Evolutionary conservation across 53 echinoderm and acorn worm genomes (phyloP), one percentile per base, ranked within the genome.

Genomic region (Actinopyga echinites): DNA sequence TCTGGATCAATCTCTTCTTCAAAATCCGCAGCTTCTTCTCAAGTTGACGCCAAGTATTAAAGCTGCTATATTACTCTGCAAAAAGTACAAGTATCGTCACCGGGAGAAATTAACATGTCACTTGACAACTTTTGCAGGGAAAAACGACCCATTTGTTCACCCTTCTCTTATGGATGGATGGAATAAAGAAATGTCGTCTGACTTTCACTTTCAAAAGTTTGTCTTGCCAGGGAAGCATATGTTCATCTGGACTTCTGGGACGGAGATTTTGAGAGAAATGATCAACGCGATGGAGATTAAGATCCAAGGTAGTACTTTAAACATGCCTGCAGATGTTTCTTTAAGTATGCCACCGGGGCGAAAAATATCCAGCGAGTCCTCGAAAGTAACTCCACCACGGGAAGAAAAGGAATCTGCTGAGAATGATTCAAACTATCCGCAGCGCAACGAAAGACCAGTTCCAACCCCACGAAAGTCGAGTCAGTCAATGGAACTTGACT

Each of bases 31-130:
- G 35, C 84, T 97, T 20, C 92, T 97, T 90, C 54, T 71, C n/a
- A 89, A 94, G 42, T 69, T 97, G 38, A 88, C 94, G 22, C 94
- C 94, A 4, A 95, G 94, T 74, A 92, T 97, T 6, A 85, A 97
- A 60, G 92, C 93, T 0, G 94, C 92, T 53, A 92, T 97, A 54
- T 80, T 88, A 53, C 92, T 91, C 28, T 97, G 94, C 83, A 92
- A 92, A 78, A 94, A 90, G 87, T 97, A 97, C 80, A 88, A 91
- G 34, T 89, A 79, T 63, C 88, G 94, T 38, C 92, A 97, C 80
- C 88, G 88, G 52, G 93, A 94, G 36, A 90, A 85, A 11, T 87
- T 97, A 15, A 88, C 92, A 0, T 97, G 97, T 65, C 84, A 88
- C 45, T 36, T 97, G 56, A 94, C 92, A 3, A 86, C 82, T 22